Evolutionary conservation across 2,113 vertebrate species (phyloP), one percentile per base, ranked within the genome.

Genomic region (Callipepla californica): DNA sequence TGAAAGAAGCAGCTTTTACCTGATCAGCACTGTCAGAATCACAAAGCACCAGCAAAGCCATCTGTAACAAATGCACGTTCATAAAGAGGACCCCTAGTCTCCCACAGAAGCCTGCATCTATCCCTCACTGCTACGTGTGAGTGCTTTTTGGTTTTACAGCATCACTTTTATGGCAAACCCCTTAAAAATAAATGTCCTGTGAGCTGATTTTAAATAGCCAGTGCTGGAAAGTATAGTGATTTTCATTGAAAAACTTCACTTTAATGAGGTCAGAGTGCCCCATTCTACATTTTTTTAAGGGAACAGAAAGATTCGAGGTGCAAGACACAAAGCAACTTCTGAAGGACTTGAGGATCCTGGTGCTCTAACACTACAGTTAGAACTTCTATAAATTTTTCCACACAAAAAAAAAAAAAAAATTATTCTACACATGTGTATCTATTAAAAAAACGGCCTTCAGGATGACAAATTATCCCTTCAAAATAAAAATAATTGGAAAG

Each of bases 81-180:
- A 32, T 6, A 70, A 3, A 58, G 28, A 62, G 58, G 57, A 63
- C 3, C 7, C 13, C 16, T 17, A 66, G 14, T 15, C 9, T 62
- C 22, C 70, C 36, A 48, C 61, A 87, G 67, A 88, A 15, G 7
- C 30, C 66, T 45, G 18, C 3, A 75, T 67, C 48, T 22, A 9
- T n/a, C 28, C 26, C 20, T 75, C 22, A 40, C 14, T 8, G 18
- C 13, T 38, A 23, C 0, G 0, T 21, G 1, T 57, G 28, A 73
- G 42, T 40, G 10, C 6, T 55, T 21, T 72, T 62, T 58, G 36
- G 53, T 45, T 85, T 55, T 36, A 48, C 44, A 80, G 5, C 25
- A 42, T 6, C 36, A 22, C 26, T 70, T 87, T n/a, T 23, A 48
- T 19, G n/a, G 66, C 6, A 66, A 85, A 19, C 47, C n/a, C 72